Evolutionary conservation across 2,888 invertebrate genomes (phyloP).

Genomic region (Phorcus lineatus): DNA sequence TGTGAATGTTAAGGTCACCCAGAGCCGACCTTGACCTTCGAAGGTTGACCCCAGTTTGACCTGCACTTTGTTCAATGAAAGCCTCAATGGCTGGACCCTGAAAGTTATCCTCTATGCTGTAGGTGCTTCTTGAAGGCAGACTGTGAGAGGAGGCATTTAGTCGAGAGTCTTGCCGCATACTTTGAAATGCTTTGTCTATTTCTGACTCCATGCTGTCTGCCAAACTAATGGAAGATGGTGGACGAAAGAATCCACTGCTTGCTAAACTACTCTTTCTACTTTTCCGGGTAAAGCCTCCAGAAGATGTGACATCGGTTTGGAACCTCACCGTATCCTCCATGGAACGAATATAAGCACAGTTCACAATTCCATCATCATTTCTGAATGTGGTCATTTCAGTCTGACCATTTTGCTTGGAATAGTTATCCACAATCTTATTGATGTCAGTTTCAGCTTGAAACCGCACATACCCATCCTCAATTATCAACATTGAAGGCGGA

Average conservation of each 20-base stretch:
- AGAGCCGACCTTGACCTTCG: conserved; percentile 33
- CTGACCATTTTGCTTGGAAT: conserved; percentile 24
- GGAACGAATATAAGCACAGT: conserved; percentile 23
- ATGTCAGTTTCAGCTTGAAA: conserved; percentile 79
- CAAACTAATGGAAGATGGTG: conserved; percentile 66
- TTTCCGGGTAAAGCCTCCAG: conserved; percentile 17
- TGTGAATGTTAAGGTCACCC: conserved; percentile 21
- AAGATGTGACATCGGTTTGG: not conserved
- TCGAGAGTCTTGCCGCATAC: conserved; percentile 32
- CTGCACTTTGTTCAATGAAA: not conserved
- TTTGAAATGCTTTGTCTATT: conserved; percentile 56
- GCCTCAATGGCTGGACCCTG: conserved; percentile 13
- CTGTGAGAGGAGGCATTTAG: not conserved
- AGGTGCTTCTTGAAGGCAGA: not conserved
- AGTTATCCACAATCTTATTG: conserved; percentile 28
- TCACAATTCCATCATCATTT: conserved; percentile 36
- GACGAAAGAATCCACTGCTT: conserved; percentile 56
- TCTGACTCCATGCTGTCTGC: conserved; percentile 68
- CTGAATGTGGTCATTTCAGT: conserved; percentile 46
- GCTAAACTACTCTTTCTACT: conserved; percentile 43
- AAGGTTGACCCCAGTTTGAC: not conserved
- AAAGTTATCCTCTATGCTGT: not conserved
- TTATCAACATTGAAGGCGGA: conserved; percentile 85
- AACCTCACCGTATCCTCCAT: conserved; percentile 16
- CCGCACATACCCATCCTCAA: conserved; percentile 91